Percentiles rank a stretch among this genome's conserved stretches.
Conservation (phyloP, 2,888 invertebrate genomes). For the Athalia circularis region DNA sequence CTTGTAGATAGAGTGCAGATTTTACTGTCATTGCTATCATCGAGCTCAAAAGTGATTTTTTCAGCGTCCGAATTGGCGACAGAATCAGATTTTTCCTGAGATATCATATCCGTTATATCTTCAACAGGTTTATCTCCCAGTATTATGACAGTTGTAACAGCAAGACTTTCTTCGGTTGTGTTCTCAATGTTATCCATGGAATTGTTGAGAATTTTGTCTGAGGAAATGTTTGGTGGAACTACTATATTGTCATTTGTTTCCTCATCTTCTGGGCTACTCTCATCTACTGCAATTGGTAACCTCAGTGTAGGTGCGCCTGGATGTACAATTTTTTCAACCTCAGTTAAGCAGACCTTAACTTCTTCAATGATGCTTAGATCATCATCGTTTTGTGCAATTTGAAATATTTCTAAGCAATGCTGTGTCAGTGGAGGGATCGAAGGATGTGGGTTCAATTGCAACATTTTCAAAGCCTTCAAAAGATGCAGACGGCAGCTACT, state of each 20-base stretch:
- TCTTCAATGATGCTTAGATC: slow-evolving; percentile 59
- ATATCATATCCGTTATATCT: not conserved
- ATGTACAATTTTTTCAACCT: slow-evolving; percentile 66
- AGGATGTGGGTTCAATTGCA: slow-evolving; percentile 65
- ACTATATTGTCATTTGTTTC: not conserved
- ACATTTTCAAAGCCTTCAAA: slow-evolving; percentile 60
- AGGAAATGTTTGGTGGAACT: not conserved
- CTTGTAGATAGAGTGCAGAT: not conserved
- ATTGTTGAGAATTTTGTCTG: not conserved
- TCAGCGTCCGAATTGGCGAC: not conserved
- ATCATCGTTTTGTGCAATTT: slow-evolving; percentile 62
- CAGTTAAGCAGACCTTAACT: slow-evolving; percentile 60
- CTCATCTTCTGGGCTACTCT: not conserved
- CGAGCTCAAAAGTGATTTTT: not conserved
- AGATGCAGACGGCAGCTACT: slow-evolving; percentile 62
- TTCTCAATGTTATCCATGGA: not conserved
- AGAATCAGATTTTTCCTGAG: not conserved
- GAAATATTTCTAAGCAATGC: slow-evolving; percentile 65
- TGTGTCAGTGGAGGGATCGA: slow-evolving; percentile 61
- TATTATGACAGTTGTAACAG: not conserved
- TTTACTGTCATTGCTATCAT: not conserved
- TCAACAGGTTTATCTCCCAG: not conserved
- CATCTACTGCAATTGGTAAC: slow-evolving; percentile 52
- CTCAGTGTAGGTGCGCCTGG: slow-evolving; percentile 64
- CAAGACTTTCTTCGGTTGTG: not conserved